Evolutionary conservation across 1,140 invertebrate species (phyloP).

Genomic region (Drosophila rufa): DNA sequence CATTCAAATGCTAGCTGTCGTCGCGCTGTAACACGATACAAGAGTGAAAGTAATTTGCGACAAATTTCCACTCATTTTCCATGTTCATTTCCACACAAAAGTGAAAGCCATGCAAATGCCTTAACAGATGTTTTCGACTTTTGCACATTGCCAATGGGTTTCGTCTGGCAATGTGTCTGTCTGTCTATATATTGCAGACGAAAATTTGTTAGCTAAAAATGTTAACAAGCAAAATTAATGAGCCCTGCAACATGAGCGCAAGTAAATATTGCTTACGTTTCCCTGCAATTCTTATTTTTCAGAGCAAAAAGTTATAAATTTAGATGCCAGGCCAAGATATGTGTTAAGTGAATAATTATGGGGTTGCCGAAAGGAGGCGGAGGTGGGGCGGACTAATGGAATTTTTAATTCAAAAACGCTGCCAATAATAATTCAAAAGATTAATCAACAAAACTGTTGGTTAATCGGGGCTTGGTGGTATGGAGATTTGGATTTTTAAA

Average conservation of each 20-base stretch:
- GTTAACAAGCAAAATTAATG: conserved; percentile 79
- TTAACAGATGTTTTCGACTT: conserved; percentile 62
- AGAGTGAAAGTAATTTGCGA: conserved; percentile 81
- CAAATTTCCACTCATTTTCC: conserved; percentile 69
- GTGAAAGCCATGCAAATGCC: conserved; percentile 81
- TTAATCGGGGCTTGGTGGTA: neutral
- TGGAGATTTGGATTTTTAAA: neutral
- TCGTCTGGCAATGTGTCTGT: conserved; percentile 40
- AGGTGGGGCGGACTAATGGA: neutral
- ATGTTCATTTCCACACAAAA: conserved; percentile 44
- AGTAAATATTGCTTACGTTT: conserved; percentile 40
- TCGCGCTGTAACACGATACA: conserved; percentile 57
- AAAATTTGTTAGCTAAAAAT: conserved; percentile 70
- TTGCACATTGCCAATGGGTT: conserved; percentile 26
- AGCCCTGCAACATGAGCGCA: conserved; percentile 65
- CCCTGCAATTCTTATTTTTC: conserved; percentile 30
- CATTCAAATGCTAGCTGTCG: conserved; percentile 34
- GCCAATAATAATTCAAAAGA: neutral
- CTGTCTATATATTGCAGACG: neutral
- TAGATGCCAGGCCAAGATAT: conserved; percentile 59
- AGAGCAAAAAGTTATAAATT: conserved; percentile 57
- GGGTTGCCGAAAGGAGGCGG: neutral
- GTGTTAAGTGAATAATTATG: conserved; percentile 71
- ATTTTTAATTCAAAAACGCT: conserved; percentile 13
- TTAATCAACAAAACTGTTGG: conserved; percentile 4